Percentiles rank a stretch among this genome's conserved stretches.
phyloP scores from a whole-genome alignment of 23 tunicate species.

The Botrylloides violaceus region DNA sequence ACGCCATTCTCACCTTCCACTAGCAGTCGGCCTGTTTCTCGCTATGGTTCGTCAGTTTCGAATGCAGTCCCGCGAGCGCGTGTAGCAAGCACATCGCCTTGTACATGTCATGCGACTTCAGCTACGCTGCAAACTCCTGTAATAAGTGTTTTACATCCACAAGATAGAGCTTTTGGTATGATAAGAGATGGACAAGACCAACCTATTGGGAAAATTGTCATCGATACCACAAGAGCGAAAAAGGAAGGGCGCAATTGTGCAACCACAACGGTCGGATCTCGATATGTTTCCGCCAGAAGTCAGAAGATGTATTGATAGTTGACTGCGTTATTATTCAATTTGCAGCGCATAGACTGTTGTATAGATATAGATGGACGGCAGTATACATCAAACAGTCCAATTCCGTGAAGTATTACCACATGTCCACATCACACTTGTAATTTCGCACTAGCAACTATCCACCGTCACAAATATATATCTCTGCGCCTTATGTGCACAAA shows the following conservation, averaged over 20 bases:
- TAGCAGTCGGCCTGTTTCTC: neutral
- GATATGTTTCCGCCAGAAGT: no score
- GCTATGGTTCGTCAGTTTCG: neutral
- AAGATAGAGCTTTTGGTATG: constrained; percentile 14
- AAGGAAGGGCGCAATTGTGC: neutral
- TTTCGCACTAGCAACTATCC: no score
- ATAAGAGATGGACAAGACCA: constrained; percentile 3
- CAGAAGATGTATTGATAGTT: no score
- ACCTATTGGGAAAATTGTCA: constrained; percentile 2
- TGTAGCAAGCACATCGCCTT: neutral
- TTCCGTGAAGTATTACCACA: no score
- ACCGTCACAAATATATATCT: no score
- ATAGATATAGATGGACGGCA: no score
- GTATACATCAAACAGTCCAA: no score
- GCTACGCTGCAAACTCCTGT: neutral
- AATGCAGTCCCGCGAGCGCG: neutral
- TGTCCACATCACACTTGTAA: no score
- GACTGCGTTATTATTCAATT: no score
- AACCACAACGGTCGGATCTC: neutral
- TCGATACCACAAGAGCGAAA: constrained; percentile 13
- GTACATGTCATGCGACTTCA: constrained; percentile 1
- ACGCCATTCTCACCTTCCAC: neutral
- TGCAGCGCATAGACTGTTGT: no score
- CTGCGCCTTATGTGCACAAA: no score
- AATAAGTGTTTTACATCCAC: constrained; percentile 7